phyloP scores from a whole-genome alignment of 2,113 vertebrate species.

The Apodemus speciosus region DNA sequence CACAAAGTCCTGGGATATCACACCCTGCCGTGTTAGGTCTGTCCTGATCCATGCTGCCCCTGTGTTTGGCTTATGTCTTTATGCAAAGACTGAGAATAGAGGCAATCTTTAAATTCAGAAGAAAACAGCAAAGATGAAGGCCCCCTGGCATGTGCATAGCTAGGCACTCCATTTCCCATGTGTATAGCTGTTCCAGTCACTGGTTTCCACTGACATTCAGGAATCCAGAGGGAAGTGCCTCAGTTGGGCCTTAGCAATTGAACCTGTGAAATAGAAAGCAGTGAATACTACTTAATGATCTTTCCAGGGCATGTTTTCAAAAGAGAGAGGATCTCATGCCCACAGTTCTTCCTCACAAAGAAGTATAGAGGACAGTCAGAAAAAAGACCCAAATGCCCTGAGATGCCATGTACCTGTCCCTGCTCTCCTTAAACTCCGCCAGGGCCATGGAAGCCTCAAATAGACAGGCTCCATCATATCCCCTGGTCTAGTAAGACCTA shows the following conservation, averaged over 20 bases:
- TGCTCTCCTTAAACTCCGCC: neutral
- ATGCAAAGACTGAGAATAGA: neutral
- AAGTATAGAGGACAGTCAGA: neutral
- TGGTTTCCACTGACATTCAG: neutral
- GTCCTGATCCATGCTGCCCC: neutral
- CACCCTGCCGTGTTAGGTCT: neutral
- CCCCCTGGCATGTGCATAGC: neutral
- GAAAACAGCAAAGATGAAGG: neutral
- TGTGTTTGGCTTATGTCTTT: neutral
- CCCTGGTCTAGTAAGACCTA: too few species aligned
- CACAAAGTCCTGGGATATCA: neutral
- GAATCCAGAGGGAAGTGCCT: accelerated
- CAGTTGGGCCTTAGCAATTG: neutral
- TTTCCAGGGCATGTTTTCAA: neutral
- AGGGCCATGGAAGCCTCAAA: neutral
- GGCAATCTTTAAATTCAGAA: neutral
- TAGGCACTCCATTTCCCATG: neutral
- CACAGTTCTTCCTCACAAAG: neutral
- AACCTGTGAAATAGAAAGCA: neutral
- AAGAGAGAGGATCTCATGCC: neutral
- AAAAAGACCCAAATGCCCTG: accelerated
- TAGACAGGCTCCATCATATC: neutral
- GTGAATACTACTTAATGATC: neutral
- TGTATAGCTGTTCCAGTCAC: neutral
- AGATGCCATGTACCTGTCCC: neutral